Base-by-base conservation (phyloP, 2,888 invertebrate species). In the Thereva nobilitata region DNA sequence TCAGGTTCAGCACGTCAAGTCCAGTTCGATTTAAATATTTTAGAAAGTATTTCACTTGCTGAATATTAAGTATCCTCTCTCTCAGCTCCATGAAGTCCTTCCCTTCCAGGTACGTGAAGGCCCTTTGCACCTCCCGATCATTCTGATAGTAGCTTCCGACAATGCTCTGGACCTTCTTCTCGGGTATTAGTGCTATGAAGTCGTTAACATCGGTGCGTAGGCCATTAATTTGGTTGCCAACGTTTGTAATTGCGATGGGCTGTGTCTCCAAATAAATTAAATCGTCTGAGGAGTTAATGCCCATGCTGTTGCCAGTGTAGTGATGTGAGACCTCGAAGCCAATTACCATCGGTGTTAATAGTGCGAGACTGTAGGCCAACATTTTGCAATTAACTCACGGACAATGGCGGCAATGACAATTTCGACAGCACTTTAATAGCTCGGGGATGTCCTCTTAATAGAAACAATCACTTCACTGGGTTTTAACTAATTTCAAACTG, bases 1-100 rank as follows among this genome's bases (percentile, higher is more conserved):
- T 66, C 66, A 78, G 72, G 45, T 73, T 68, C 1, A 79, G 59
- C 41, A 80, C 74, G 75, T 80, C 78, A 65, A 80, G 68, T 7
- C 80, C 80, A 55, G 75, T 76, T 67, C 72, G 73, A 70, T 78
- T 76, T 67, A 80, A 73, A 72, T 77, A 79, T 59, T 73, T 72
- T 40, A 77, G 71, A 67, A 80, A 76, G 23, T 74, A 73, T 61
- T 72, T 69, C 68, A 80, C 75, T 73, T 79, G 79, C 47, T 76
- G 75, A 63, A 77, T 70, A 23, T 72, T 73, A 38, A 77, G 66
- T 12, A 78, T 74, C 8, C 74, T 73, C 55, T 76, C 73, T 64
- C 74, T 74, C 57, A 79, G 68, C 42, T 72, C 68, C 41, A 70
- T 65, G 65, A 79, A 79, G 44, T 77, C 73, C 12, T 71, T 72